These are phyloP conservation scores for Spea hammondii DNA, from an alignment of 2,797 vertebrate genomes.

Conservation along the genomic window DNA sequence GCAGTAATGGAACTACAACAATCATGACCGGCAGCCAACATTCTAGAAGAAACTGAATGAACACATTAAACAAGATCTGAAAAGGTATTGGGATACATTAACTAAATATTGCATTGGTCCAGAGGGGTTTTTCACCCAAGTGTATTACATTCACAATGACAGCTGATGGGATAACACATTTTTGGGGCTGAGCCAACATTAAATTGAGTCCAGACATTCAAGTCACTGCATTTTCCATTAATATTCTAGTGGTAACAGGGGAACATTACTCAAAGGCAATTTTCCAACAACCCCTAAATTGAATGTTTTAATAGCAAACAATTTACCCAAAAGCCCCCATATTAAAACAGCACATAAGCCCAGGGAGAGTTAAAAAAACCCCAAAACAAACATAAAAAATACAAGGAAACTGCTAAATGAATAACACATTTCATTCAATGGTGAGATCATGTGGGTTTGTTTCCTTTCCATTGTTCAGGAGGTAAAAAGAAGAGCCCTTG, in stretches of 20 bases:
- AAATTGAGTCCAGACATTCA: not conserved
- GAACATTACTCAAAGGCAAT: not conserved
- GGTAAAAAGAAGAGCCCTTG: not conserved
- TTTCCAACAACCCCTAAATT: constrained; percentile 14
- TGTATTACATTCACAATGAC: not conserved
- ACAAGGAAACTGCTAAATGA: constrained; percentile 20
- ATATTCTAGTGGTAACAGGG: constrained; percentile 12
- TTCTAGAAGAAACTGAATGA: not conserved
- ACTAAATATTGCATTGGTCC: not conserved
- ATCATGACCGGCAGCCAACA: not conserved
- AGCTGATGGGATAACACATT: not conserved
- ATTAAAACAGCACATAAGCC: not conserved
- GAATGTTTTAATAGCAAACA: constrained; percentile 6
- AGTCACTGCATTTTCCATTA: not conserved
- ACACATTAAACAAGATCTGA: no score
- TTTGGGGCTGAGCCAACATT: not conserved
- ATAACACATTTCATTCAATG: constrained; percentile 7
- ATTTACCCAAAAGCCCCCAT: constrained; percentile 2
- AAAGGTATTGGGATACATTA: no score
- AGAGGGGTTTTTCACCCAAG: not conserved
- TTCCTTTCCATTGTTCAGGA: not conserved
- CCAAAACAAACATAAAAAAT: not conserved
- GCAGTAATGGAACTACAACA: no score
- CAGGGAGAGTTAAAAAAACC: not conserved
- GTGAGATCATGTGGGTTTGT: constrained; percentile 13